Evolutionary conservation across 2,797 vertebrate genomes (phyloP), one percentile per base, ranked within the genome.

Genomic region (Gouania willdenowi): DNA sequence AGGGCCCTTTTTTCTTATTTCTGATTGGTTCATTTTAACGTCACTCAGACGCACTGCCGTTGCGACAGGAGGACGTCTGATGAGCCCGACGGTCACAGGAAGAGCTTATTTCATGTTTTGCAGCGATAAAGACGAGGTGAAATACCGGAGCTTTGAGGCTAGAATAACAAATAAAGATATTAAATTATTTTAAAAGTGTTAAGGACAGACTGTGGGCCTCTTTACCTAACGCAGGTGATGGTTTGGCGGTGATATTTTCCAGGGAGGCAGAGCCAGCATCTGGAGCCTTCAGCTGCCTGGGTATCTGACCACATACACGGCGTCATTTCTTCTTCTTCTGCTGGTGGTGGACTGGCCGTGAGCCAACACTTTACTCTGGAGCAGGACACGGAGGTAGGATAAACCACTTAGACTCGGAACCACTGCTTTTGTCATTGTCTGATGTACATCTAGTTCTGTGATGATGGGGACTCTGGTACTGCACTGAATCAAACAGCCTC

Each of bases 351-450:
- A 61, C 71, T 67, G 69, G 68, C 80, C 54, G 28, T 58, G 33
- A 72, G 77, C 80, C 85, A 77, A 65, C 36, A 55, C 39, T 74
- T 68, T 30, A 86, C 81, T 82, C 85, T 87, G 86, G 86, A 90
- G 87, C 86, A 81, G 72, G 84, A 88, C 64, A 71, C 81, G 71
- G 87, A 89, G 83, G 87, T 88, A 64, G 31, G 82, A 31, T 29
- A 27, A 45, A 20, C 6, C 5, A 3, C 1, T n/a, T n/a, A n/a
- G n/a, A n/a, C n/a, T n/a, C n/a, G n/a, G n/a, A n/a, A n/a, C n/a
- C n/a, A n/a, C n/a, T n/a, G n/a, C n/a, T n/a, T n/a, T n/a, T n/a
- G n/a, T n/a, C n/a, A n/a, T n/a, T n/a, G n/a, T n/a, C n/a, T n/a
- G n/a, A n/a, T n/a, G n/a, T n/a, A n/a, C n/a, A n/a, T n/a, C n/a